Evolutionary conservation across 2,797 vertebrate genomes (phyloP).

Genomic region (Lacerta viridis): DNA sequence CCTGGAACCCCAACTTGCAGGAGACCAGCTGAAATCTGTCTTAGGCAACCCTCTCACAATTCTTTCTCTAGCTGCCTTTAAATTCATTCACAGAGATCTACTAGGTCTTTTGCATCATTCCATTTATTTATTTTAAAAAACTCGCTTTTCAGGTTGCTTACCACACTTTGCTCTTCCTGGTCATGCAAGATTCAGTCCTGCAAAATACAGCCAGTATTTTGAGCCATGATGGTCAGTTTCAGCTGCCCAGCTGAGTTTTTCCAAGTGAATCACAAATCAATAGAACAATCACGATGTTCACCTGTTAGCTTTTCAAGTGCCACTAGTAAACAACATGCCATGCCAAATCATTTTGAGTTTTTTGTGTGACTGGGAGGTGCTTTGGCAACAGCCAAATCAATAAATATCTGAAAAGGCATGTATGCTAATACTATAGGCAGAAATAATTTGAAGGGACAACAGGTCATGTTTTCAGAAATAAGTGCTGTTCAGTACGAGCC

Average conservation of each 20-base stretch:
- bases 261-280: constrained; percentile 21
- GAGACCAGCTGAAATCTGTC: background rate
- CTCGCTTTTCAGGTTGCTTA: constrained; percentile 1
- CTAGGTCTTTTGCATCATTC: background rate
- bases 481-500: background rate
- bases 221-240: background rate
- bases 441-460: background rate
- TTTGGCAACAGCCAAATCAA: background rate
- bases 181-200: background rate
- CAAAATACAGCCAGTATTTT: background rate
- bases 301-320: constrained; percentile 1
- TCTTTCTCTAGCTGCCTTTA: background rate
- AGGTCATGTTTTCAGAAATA: background rate
- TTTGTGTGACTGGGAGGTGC: background rate
- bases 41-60: background rate
- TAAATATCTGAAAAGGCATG: background rate
- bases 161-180: constrained; percentile 9
- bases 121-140: background rate
- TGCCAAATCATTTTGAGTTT: constrained; percentile 26
- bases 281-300: background rate
- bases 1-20: background rate
- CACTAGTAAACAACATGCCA: background rate
- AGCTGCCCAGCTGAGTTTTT: background rate
- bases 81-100: background rate
- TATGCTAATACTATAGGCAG: no score